A percentile compares a stretch with the other conserved stretches of the same genome.
phyloP scores from a whole-genome alignment of 2,113 vertebrate species.

The Microcebus tavaratra region DNA sequence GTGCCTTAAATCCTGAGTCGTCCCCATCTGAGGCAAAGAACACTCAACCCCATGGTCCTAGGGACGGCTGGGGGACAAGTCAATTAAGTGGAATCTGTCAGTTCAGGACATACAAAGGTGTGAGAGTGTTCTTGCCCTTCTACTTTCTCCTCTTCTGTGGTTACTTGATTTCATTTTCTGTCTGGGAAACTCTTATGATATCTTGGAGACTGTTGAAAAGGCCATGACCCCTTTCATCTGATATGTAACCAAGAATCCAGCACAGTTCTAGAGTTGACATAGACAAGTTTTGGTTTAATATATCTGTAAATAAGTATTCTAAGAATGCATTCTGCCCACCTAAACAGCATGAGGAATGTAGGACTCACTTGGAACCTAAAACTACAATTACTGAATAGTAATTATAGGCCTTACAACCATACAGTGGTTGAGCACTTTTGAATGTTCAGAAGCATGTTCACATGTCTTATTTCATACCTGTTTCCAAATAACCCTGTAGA shows the following conservation, averaged over 20 bases:
- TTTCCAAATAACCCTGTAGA: not conserved
- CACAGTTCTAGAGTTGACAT: not conserved
- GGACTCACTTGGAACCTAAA: not conserved
- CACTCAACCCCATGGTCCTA: not conserved
- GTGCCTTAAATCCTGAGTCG: not conserved
- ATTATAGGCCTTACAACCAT: not conserved
- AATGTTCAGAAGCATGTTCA: not conserved
- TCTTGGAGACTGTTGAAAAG: constrained; percentile 17
- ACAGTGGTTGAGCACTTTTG: not conserved
- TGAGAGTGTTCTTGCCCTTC: not conserved
- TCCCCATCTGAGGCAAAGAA: not conserved
- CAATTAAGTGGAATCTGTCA: not conserved
- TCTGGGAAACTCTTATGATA: not conserved
- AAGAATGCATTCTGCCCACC: not conserved
- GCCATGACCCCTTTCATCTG: not conserved
- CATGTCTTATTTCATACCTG: not conserved
- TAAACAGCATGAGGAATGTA: not conserved
- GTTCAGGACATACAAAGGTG: not conserved
- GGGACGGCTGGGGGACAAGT: not conserved
- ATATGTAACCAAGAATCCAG: not conserved
- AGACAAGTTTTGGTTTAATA: not conserved
- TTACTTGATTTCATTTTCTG: constrained; percentile 17
- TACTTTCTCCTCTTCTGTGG: not conserved
- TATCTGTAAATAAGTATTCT: not conserved
- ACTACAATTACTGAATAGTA: not conserved